Conservation (phyloP, 2,888 invertebrate genomes). For the Nycteola revayana region DNA sequence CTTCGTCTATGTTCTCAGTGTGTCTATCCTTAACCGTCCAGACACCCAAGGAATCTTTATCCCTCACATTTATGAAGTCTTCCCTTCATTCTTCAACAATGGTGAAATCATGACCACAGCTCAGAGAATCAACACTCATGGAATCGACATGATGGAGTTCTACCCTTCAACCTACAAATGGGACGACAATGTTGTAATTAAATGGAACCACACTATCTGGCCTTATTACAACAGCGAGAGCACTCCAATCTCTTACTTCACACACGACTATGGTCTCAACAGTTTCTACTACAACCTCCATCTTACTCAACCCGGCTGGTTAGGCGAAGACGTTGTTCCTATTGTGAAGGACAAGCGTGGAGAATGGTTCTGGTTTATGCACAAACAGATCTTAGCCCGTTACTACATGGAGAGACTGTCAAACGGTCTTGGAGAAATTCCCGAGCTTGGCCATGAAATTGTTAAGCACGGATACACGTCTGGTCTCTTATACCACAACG, state of each 20-base stretch:
- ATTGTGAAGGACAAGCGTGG: constrained; percentile 83
- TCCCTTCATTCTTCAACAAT: constrained; percentile 87
- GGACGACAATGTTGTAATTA: constrained; percentile 79
- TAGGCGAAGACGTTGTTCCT: constrained; percentile 78
- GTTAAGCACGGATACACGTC: constrained; percentile 84
- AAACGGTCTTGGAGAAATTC: constrained; percentile 85
- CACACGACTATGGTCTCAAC: constrained; percentile 87
- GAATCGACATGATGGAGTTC: constrained; percentile 47
- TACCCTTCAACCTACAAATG: constrained; percentile 55
- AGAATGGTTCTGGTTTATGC: constrained; percentile 80
- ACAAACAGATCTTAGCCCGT: constrained; percentile 86
- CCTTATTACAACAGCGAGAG: constrained; percentile 80
- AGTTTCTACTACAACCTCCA: constrained; percentile 84
- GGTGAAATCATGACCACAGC: constrained; percentile 85
- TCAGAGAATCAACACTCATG: constrained; percentile 80
- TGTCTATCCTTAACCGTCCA: constrained; percentile 83
- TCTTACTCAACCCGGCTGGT: constrained; percentile 84
- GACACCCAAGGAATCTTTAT: constrained; percentile 85
- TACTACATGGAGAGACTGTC: constrained; percentile 90
- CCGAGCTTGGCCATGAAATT: constrained; percentile 77
- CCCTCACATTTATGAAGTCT: constrained; percentile 87
- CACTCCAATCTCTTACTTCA: constrained; percentile 84
- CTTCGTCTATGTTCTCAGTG: constrained; percentile 84
- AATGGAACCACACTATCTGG: constrained; percentile 84
- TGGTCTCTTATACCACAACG: constrained; percentile 84